A percentile compares a stretch with the other conserved stretches of the same genome.
phyloP scores from a whole-genome alignment of 1,140 invertebrate species.

The Nymphalis io region DNA sequence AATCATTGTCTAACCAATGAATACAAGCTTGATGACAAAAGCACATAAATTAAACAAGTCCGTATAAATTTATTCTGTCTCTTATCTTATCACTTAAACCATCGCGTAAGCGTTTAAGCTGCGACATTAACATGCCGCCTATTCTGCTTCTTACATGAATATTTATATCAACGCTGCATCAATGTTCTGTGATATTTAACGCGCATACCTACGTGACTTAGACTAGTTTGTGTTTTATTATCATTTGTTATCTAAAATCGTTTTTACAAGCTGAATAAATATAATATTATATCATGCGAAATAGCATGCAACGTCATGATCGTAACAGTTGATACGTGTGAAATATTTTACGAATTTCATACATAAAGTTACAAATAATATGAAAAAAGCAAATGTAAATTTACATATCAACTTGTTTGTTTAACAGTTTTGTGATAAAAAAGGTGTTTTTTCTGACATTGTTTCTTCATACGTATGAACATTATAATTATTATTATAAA shows the following conservation, averaged over 20 bases:
- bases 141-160: constrained; percentile 68
- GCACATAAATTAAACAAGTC: constrained; percentile 3
- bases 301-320: constrained; percentile 21
- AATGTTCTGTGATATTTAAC: constrained; percentile 57
- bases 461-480: neutral
- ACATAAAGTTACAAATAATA: constrained; percentile 9
- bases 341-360: constrained; percentile 22
- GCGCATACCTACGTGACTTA: constrained; percentile 43
- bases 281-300: constrained; percentile 21
- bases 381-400: constrained; percentile 15
- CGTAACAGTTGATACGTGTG: constrained; percentile 20
- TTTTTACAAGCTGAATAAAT: constrained; percentile 20
- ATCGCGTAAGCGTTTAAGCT: constrained; percentile 55
- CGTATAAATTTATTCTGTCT: constrained; percentile 1
- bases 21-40: too few species aligned
- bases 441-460: neutral
- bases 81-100: constrained; percentile 39
- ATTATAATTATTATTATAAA: neutral
- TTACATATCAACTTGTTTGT: neutral
- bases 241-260: constrained; percentile 29
- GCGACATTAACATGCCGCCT: constrained; percentile 66
- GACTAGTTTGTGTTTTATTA: constrained; percentile 37
- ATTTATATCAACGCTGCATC: constrained; percentile 66
- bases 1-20: neutral
- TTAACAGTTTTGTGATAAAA: constrained; percentile 3